Evolutionary conservation across 2,797 vertebrate species (phyloP).

Genomic region (Remorina albescens): DNA sequence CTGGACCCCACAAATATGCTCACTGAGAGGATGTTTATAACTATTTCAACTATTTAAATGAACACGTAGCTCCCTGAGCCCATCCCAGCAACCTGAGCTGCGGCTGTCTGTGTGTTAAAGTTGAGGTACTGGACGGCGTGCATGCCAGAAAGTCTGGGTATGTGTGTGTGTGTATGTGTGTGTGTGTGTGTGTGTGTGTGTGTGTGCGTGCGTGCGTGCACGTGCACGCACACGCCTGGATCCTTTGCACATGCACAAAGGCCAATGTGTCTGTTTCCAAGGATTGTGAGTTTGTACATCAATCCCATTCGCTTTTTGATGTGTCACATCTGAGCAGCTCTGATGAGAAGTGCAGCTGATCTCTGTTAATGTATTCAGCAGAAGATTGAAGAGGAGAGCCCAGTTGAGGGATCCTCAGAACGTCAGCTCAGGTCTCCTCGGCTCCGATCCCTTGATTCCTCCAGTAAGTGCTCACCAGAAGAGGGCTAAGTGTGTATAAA

Average conservation of each 20-base stretch:
- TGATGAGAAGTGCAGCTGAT: slow-evolving; percentile 82
- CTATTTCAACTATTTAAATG: slow-evolving; percentile 34
- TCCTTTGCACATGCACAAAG: slow-evolving; percentile 33
- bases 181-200: no score
- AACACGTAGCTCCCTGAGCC: slow-evolving; percentile 37
- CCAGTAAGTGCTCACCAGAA: slow-evolving; percentile 35
- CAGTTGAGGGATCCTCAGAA: slow-evolving; percentile 61
- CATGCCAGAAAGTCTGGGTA: slow-evolving; percentile 24
- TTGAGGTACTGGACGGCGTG: not conserved
- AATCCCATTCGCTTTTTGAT: slow-evolving; percentile 33
- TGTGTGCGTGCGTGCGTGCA: no score
- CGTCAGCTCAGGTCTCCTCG: slow-evolving; percentile 48
- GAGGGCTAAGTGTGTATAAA: slow-evolving; percentile 22
- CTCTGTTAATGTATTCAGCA: slow-evolving; percentile 75
- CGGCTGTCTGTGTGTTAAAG: not conserved
- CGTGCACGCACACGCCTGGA: slow-evolving; percentile 23
- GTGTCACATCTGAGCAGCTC: slow-evolving; percentile 61
- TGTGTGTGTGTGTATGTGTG: slow-evolving; percentile 28
- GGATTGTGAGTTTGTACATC: slow-evolving; percentile 46
- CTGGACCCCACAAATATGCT: slow-evolving; percentile 26
- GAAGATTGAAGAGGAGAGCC: slow-evolving; percentile 64
- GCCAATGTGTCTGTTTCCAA: slow-evolving; percentile 43
- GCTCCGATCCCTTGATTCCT: slow-evolving; percentile 12
- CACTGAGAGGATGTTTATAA: slow-evolving; percentile 32
- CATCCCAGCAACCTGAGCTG: slow-evolving; percentile 36